Conservation (phyloP, 2,113 vertebrate species). For the Leiothrix lutea region DNA sequence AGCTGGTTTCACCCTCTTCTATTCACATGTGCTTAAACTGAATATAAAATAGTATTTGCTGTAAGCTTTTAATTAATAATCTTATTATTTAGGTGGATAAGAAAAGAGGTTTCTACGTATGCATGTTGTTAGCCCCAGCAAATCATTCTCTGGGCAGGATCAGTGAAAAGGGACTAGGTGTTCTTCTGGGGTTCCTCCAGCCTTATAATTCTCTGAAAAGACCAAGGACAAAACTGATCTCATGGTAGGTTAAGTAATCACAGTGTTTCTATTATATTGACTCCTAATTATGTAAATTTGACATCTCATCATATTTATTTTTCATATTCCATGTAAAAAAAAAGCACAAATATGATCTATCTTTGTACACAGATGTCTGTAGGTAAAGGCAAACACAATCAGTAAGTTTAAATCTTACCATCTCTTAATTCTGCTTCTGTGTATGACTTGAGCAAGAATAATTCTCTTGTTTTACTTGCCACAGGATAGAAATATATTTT, state of each 20-base stretch:
- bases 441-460: background rate
- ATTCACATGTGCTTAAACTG: background rate
- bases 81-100: background rate
- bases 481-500: background rate
- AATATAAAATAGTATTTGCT: background rate
- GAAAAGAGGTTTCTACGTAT: background rate
- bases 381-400: background rate
- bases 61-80: background rate
- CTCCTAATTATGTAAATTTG: background rate
- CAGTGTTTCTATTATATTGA: background rate
- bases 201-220: background rate
- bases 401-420: background rate
- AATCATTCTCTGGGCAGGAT: background rate
- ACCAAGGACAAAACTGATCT: background rate
- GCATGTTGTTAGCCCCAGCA: accelerated
- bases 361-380: background rate
- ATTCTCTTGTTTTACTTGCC: background rate
- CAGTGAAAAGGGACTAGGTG: background rate
- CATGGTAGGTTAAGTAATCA: background rate
- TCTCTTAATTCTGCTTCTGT: background rate
- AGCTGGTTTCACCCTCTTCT: background rate
- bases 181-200: background rate
- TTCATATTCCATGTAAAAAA: background rate
- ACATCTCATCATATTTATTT: background rate
- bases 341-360: background rate